A percentile compares a stretch with the other conserved stretches of the same genome.
Evolutionary conservation across 1,140 invertebrate species (phyloP).

Genomic region (Aphidius gifuensis): DNA sequence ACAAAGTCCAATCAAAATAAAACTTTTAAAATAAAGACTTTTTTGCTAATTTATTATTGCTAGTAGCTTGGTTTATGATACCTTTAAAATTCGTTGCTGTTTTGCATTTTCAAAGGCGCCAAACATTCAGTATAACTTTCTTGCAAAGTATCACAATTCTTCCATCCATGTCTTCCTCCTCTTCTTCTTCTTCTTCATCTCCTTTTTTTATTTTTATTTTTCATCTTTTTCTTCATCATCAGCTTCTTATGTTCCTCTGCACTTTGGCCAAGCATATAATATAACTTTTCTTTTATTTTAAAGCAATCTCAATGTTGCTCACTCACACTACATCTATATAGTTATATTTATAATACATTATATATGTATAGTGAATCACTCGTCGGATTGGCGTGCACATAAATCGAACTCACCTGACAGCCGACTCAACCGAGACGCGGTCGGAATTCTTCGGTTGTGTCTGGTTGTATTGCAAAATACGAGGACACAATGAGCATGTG

Average conservation of each 20-base stretch:
- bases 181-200: background rate
- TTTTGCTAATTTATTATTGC: conserved; percentile 36
- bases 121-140: conserved; percentile 1
- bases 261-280: too few relatives aligned
- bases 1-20: conserved; percentile 30
- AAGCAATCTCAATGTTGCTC: background rate
- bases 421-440: conserved; percentile 26
- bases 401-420: conserved; percentile 31
- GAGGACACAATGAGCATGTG: conserved; percentile 5
- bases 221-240: background rate
- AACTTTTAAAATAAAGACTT: conserved; percentile 25
- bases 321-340: conserved; percentile 10
- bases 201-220: background rate
- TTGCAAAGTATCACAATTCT: background rate
- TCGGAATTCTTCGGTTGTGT: conserved; percentile 19
- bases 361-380: conserved; percentile 27
- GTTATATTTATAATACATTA: background rate
- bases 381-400: conserved; percentile 29
- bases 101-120: conserved; percentile 7
- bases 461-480: conserved; percentile 12
- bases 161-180: background rate
- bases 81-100: conserved; percentile 26
- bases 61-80: conserved; percentile 29
- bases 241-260: too few relatives aligned
- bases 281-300: too few relatives aligned